Percentiles rank a stretch among this genome's conserved stretches.
phyloP scores from a whole-genome alignment of 2,113 vertebrate species.

The Tapirus terrestris region DNA sequence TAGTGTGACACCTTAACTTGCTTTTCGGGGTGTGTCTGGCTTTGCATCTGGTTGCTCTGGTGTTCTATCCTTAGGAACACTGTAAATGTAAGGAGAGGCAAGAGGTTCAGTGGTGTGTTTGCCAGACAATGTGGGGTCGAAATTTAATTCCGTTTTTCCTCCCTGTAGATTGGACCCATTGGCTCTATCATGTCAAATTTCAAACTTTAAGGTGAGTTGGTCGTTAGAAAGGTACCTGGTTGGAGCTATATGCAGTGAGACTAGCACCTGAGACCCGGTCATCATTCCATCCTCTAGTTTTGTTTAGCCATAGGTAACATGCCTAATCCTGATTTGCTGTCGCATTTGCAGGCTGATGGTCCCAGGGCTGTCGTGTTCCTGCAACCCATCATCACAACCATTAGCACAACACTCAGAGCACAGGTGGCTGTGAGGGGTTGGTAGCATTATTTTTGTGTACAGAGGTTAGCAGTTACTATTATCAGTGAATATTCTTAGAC shows the following conservation, averaged over 20 bases:
- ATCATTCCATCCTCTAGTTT: neutral
- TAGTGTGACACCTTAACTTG: neutral
- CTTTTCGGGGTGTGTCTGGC: neutral
- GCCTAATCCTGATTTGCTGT: neutral
- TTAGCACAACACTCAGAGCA: neutral
- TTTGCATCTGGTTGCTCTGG: neutral
- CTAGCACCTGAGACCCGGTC: neutral
- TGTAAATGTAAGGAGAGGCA: neutral
- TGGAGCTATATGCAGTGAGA: neutral
- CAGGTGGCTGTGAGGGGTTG: neutral
- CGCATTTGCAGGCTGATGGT: neutral
- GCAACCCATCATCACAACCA: neutral
- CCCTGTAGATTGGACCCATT: neutral
- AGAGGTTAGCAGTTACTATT: neutral
- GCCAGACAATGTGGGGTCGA: neutral
- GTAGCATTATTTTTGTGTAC: neutral
- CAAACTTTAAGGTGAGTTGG: neutral
- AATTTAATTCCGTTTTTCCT: neutral
- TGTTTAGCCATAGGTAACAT: neutral
- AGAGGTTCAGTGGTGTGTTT: neutral
- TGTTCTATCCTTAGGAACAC: neutral
- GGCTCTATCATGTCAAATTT: neutral
- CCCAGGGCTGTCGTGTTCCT: neutral
- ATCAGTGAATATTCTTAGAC: neutral
- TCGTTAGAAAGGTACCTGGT: neutral